Percentiles rank a stretch among this genome's conserved stretches.
Conservation (phyloP, 2,888 invertebrate species). For the Podabrus alpinus region DNA sequence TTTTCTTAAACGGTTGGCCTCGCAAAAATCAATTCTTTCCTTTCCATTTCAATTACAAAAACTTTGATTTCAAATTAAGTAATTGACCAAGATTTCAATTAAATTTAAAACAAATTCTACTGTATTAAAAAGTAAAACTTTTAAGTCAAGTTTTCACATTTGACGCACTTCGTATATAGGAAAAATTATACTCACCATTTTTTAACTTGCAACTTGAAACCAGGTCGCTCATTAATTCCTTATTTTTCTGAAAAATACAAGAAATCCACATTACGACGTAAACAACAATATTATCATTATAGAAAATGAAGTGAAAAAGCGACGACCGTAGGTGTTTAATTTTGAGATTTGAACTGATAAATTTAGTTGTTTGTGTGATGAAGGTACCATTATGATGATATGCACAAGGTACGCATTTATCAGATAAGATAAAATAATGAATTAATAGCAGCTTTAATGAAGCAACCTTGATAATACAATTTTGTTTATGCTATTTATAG, state of each 20-base stretch:
- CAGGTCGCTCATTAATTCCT: constrained; percentile 76
- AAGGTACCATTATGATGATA: background rate
- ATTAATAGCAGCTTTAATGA: constrained; percentile 2
- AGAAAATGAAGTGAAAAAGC: background rate
- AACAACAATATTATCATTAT: background rate
- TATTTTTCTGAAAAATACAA: constrained; percentile 71
- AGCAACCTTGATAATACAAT: background rate
- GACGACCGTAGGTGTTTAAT: background rate
- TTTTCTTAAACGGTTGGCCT: background rate
- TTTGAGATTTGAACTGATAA: background rate
- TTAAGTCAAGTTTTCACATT: too few relatives aligned
- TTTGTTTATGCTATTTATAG: background rate
- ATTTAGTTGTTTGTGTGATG: background rate
- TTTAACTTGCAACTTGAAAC: constrained; percentile 68
- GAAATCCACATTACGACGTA: constrained; percentile 32
- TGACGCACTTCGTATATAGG: background rate
- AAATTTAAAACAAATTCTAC: too few relatives aligned
- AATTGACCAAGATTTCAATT: background rate
- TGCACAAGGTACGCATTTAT: constrained; percentile 3
- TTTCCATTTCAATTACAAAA: background rate
- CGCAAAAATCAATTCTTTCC: background rate
- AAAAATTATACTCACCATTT: constrained; percentile 61
- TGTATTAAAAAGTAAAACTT: too few relatives aligned
- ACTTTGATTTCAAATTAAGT: too few relatives aligned
- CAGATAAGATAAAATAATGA: constrained; percentile 8